Evolutionary conservation across 37 sponge, comb jelly and placozoan genomes (phyloP), one percentile per base, ranked within the genome.

Genomic region (Diacarnus erythraeanus): DNA sequence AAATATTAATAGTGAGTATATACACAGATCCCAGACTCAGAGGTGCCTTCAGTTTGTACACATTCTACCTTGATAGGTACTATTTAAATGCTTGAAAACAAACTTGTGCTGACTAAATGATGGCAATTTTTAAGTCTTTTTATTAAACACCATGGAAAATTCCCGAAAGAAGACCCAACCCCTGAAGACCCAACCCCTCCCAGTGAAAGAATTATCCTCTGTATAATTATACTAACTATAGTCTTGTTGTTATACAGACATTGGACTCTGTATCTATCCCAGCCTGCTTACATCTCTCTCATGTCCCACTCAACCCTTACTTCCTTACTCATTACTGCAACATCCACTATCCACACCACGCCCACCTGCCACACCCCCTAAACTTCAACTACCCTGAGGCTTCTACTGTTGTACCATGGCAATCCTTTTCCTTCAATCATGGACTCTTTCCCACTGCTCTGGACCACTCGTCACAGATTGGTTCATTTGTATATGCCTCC

Each of bases 261-360:
- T 47, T 83, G 61, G 73, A 81, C 27, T 21, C n/a, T 37, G 58
- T 81, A 8, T 81, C 73, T 59, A 59, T 59, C 5, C 82, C 82
- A 38, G 20, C 71, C 21, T 33, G 71, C 2, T 6, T 35, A 29
- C 31, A 57, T 1, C 71, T 80, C 4, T 56, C 34, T 3, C 35
- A 42, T 38, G 35, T 20, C 47, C 4, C 57, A 8, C 70, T 68
- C 59, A 22, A 33, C 41, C 57, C 80, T 22, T 64, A 21, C 10
- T 42, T 68, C 58, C 59, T 51, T 35, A 38, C 80, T 42, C 71
- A 69, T 29, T 58, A 54, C 51, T 57, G 1, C 23, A 38, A 33
- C 67, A 26, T 26, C 57, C 37, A 57, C 44, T 35, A 36, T 54
- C 47, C 66, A 20, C 60, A n/a, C 71, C 51, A 72, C 72, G 59